Base-by-base conservation (phyloP, 2,113 vertebrate species). In the Nothobranchius furzeri region DNA sequence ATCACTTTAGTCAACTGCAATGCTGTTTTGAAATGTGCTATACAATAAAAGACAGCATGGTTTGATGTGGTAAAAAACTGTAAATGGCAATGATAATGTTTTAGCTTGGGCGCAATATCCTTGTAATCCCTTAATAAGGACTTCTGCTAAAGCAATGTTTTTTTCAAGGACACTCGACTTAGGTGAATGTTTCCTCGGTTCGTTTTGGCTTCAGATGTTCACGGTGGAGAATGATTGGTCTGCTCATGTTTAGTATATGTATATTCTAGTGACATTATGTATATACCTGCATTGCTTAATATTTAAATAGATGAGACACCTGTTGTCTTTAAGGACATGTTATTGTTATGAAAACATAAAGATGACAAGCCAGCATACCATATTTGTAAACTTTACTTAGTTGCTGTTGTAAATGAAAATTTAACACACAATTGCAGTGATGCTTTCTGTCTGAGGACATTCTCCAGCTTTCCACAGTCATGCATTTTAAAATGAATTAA, bases 201-300 rank as follows among this genome's bases (percentile, higher is more conserved):
- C 83, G 80, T 78, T 85, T 85, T 81, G 46, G 61, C 60, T 64
- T 75, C 56, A 73, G 78, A 79, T 76, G 55, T 64, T 75, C 46
- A 60, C 66, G 43, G 12, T 74, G 68, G 68, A 83, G 78, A 75
- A 68, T 74, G 74, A 69, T 70, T 4, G 1, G 52, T 79, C 51
- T 30, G 60, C 46, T 83, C 50, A 58, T 64, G 60, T 53, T 60
- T 68, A 68, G 68, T 30, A 20, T 20, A 20, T 30, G 4, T 30
- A 30, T 30, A 30, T 30, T 30, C 30, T 30, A 4, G 2, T 30
- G 30, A 1, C 30, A 30, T 30, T 30, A 30, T 30, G 30, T 30
- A 30, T 30, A 30, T 30, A 30, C 3, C 30, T 30, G 30, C 30
- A 2, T 73, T 37, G 55, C 68, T 70, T 76, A 30, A 30, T 30